phyloP scores from a whole-genome alignment of 2,888 invertebrate genomes.

The Limnephilus marmoratus region DNA sequence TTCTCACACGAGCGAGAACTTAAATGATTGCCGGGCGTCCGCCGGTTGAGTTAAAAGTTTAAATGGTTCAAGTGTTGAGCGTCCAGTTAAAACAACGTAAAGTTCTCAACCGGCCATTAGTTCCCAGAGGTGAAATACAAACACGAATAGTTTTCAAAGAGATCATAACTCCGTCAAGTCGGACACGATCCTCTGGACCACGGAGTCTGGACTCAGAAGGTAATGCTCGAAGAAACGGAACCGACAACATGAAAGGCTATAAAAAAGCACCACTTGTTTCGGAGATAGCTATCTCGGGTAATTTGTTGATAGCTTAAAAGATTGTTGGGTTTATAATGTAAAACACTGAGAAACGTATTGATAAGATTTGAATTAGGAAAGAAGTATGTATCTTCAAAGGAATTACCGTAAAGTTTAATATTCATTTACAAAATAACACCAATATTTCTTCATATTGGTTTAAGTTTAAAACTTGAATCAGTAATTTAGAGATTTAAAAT shows the following conservation, averaged over 20 bases:
- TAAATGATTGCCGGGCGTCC: not conserved
- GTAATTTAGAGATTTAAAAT: not conserved
- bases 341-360: not conserved
- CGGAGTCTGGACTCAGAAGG: not conserved
- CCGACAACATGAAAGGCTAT: not conserved
- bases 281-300: conserved; percentile 12
- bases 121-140: conserved; percentile 26
- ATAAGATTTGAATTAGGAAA: not conserved
- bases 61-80: conserved; percentile 1
- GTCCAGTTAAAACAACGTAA: conserved; percentile 18
- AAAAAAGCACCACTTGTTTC: conserved; percentile 5
- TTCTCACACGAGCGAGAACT: not conserved
- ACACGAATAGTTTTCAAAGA: conserved; percentile 28
- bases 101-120: conserved; percentile 33
- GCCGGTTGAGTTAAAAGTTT: not conserved
- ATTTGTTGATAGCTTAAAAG: conserved; percentile 26
- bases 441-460: not conserved
- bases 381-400: not conserved
- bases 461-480: not conserved
- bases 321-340: not conserved
- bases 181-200: conserved; percentile 11
- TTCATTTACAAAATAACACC: not conserved
- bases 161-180: conserved; percentile 40
- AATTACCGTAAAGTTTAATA: not conserved
- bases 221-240: not conserved